phyloP scores from a whole-genome alignment of 2,113 vertebrate species.

The Gobio gobio region DNA sequence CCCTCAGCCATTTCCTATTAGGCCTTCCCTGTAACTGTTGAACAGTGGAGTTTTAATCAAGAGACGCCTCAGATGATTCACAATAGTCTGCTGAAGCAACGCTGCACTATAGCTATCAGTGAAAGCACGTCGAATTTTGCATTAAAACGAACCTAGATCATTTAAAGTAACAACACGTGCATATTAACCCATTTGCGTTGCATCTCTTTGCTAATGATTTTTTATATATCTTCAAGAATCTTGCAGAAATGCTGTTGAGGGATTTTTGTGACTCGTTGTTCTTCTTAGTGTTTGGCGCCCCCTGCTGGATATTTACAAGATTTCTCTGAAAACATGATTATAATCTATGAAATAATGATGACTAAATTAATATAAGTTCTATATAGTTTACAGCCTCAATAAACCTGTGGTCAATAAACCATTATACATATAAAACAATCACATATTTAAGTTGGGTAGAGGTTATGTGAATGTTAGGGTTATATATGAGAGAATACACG shows the following conservation, averaged over 20 bases:
- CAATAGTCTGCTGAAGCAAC: neutral
- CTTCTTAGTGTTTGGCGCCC: conserved; percentile 58
- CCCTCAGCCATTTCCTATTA: neutral
- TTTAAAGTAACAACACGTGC: neutral
- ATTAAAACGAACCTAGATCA: neutral
- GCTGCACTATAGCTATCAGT: neutral
- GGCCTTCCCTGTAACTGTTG: neutral
- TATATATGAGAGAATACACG: neutral
- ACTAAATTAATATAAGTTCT: neutral
- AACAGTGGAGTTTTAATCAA: neutral
- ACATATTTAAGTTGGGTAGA: neutral
- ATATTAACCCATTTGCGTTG: neutral
- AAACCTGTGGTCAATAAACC: neutral
- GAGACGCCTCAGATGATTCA: neutral
- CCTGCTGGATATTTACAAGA: conserved; percentile 50
- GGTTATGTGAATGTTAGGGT: neutral
- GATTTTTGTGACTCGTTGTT: neutral
- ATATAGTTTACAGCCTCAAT: neutral
- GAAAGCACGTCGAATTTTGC: neutral
- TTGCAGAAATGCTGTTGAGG: neutral
- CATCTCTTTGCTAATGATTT: neutral
- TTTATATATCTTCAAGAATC: neutral
- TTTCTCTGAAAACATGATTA: neutral
- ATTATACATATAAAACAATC: neutral
- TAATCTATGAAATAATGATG: neutral